Conservation (phyloP, 2,888 invertebrate genomes). For the Diaperis boleti region DNA sequence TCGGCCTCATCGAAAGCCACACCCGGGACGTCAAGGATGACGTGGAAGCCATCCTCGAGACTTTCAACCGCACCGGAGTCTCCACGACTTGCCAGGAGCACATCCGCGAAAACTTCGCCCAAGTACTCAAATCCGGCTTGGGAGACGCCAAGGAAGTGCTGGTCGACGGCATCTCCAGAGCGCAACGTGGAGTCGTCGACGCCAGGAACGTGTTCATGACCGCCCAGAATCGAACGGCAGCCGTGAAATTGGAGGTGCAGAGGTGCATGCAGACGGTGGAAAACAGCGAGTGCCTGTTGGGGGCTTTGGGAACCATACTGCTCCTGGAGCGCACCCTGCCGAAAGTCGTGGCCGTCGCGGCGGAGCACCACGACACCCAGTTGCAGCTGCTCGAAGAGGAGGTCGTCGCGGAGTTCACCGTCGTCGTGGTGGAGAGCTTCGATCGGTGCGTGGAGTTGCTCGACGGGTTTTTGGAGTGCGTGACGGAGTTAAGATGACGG, state of each 20-base stretch:
- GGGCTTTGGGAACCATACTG: background rate
- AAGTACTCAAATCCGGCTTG: background rate
- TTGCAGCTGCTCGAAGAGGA: background rate
- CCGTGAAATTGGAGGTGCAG: background rate
- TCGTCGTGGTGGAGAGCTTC: background rate
- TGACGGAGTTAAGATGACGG: background rate
- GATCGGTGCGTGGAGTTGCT: background rate
- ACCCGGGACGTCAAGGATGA: background rate
- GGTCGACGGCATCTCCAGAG: background rate
- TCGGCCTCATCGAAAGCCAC: background rate
- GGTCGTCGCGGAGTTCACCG: background rate
- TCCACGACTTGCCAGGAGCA: background rate
- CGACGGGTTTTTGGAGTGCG: background rate
- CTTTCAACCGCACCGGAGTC: background rate
- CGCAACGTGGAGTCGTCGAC: background rate
- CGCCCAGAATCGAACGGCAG: conserved; percentile 7
- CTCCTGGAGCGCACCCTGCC: conserved; percentile 4
- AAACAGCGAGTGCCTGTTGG: background rate
- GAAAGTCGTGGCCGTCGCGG: background rate
- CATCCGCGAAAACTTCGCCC: background rate
- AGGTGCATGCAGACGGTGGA: background rate
- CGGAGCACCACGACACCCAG: background rate
- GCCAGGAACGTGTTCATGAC: conserved; percentile 2
- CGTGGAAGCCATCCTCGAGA: background rate
- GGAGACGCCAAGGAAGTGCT: background rate